phyloP scores from a whole-genome alignment of 2,888 invertebrate genomes.

The Sarcophaga caerulescens region DNA sequence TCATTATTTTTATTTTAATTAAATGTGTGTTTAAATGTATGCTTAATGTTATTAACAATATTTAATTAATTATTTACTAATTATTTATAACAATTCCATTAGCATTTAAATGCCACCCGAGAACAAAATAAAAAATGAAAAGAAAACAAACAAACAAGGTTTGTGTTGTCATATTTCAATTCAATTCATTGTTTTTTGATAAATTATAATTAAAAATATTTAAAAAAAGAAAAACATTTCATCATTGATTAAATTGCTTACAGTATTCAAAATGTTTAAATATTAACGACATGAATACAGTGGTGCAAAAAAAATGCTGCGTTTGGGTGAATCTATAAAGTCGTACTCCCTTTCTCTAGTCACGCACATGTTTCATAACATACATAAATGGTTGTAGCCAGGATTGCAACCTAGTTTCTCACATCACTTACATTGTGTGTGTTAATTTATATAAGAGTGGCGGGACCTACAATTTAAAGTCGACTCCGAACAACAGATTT shows the following conservation, averaged over 20 bases:
- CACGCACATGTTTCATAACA: no score
- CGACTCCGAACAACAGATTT: no score
- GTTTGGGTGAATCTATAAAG: no score
- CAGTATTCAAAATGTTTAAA: no score
- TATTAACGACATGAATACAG: constrained; percentile 4
- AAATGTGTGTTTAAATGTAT: constrained; percentile 21
- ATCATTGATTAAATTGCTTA: no score
- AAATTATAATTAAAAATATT: constrained; percentile 36
- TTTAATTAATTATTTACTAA: constrained; percentile 59
- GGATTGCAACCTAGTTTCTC: no score
- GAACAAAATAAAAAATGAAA: neutral
- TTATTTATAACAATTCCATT: constrained; percentile 51
- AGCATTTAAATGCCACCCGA: constrained; percentile 10
- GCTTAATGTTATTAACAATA: constrained; percentile 10
- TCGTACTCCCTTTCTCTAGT: no score
- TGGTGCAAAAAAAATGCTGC: neutral
- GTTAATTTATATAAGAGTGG: no score
- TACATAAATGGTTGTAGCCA: no score
- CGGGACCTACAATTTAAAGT: no score
- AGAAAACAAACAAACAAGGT: constrained; percentile 17
- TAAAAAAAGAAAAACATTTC: neutral
- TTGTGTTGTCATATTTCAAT: constrained; percentile 46
- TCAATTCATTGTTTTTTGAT: neutral
- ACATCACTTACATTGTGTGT: no score
- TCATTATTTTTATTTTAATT: constrained; percentile 9